Conservation (phyloP, 2,888 invertebrate species). For the Apoda limacodes region DNA sequence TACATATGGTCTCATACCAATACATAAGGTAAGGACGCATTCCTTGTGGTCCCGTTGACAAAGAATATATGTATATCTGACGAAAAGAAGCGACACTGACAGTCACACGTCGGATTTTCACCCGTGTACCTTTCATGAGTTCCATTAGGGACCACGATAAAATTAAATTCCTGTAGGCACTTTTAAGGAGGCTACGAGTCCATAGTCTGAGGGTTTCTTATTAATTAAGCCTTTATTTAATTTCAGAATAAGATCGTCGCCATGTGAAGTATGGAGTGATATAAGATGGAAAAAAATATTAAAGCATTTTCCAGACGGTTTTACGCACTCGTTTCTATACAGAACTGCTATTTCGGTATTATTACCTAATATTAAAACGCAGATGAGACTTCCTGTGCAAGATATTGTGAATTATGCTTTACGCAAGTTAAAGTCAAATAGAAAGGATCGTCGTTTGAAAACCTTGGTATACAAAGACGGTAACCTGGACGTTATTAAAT, state of each 20-base stretch:
- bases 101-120: too few relatives aligned
- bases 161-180: too few relatives aligned
- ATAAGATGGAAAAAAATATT: slow-evolving; percentile 46
- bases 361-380: slow-evolving; percentile 22
- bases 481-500: slow-evolving; percentile 25
- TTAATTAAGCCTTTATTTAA: too few relatives aligned
- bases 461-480: slow-evolving; percentile 32
- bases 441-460: slow-evolving; percentile 32
- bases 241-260: slow-evolving; percentile 34
- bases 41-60: too few relatives aligned
- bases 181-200: too few relatives aligned
- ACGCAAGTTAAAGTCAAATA: slow-evolving; percentile 16
- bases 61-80: too few relatives aligned
- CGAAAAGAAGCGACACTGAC: too few relatives aligned
- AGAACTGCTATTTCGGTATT: slow-evolving; percentile 18
- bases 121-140: too few relatives aligned
- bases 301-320: slow-evolving; percentile 40
- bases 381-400: slow-evolving; percentile 28
- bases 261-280: slow-evolving; percentile 46
- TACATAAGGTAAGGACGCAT: too few relatives aligned
- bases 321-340: slow-evolving; percentile 39
- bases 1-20: too few relatives aligned
- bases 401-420: slow-evolving; percentile 30
- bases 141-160: too few relatives aligned
- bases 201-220: too few relatives aligned